Conservation (phyloP, 2,797 vertebrate species). For the Hyperoplus immaculatus region DNA sequence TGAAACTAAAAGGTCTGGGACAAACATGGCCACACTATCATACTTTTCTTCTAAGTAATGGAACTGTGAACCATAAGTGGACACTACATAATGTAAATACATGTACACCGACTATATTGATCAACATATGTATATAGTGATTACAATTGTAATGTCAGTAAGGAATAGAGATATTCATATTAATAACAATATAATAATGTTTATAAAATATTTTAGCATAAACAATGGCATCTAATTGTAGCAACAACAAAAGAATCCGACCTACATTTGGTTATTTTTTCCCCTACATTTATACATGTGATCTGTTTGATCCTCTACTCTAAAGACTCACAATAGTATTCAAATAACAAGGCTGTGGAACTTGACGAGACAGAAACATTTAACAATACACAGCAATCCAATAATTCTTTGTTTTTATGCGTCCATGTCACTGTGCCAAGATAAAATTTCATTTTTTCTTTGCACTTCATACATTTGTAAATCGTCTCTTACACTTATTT, state of each 20-base stretch:
- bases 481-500: slow-evolving; percentile 30
- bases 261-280: neutral
- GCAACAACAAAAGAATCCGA: neutral
- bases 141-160: neutral
- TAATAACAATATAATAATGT: neutral
- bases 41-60: neutral
- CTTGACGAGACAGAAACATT: neutral
- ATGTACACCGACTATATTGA: neutral
- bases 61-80: neutral
- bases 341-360: neutral
- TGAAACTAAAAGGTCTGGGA: neutral
- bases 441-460: neutral
- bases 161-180: neutral
- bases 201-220: neutral
- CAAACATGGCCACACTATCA: too few species aligned
- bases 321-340: neutral
- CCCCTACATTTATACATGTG: neutral
- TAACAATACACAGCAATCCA: neutral
- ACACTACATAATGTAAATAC: neutral
- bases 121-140: neutral
- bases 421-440: neutral
- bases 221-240: neutral
- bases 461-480: slow-evolving; percentile 30
- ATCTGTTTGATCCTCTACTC: neutral
- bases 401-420: neutral